Percentiles rank a stretch among this genome's conserved stretches.
Conservation (phyloP, 2,888 invertebrate genomes). For the Cryptus armator region DNA sequence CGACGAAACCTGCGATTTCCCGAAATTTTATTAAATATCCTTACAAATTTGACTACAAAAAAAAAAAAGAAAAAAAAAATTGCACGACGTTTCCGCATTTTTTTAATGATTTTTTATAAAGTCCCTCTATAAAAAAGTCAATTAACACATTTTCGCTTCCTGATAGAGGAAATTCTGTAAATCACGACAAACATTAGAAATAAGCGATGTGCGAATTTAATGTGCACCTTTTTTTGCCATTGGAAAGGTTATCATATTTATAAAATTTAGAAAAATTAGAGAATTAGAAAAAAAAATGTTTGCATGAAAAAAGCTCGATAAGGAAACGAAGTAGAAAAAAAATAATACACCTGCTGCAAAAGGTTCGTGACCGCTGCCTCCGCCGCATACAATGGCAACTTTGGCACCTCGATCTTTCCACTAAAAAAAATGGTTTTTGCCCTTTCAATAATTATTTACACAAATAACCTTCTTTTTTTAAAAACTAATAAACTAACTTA, state of each 20-base stretch:
- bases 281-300: not conserved
- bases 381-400: slow-evolving; percentile 90
- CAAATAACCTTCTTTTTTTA: not conserved
- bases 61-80: not conserved
- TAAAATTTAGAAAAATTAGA: no score
- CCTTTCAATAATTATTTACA: not conserved
- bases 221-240: no score
- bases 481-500: slow-evolving; percentile 70
- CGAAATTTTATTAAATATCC: not conserved
- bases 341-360: slow-evolving; percentile 77
- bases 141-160: no score
- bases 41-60: not conserved
- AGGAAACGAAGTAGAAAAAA: not conserved
- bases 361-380: slow-evolving; percentile 95
- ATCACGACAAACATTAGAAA: no score
- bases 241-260: no score
- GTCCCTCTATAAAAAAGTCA: no score
- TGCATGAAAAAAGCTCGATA: not conserved
- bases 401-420: slow-evolving; percentile 72
- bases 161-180: no score
- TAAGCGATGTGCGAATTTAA: no score
- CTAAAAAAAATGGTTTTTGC: slow-evolving; percentile 50
- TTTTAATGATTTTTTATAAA: no score
- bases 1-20: slow-evolving; percentile 89
- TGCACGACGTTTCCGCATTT: no score